Evolutionary conservation across 2,888 invertebrate genomes (phyloP), one percentile per base, ranked within the genome.

Genomic region (Plagiodera versicolora): DNA sequence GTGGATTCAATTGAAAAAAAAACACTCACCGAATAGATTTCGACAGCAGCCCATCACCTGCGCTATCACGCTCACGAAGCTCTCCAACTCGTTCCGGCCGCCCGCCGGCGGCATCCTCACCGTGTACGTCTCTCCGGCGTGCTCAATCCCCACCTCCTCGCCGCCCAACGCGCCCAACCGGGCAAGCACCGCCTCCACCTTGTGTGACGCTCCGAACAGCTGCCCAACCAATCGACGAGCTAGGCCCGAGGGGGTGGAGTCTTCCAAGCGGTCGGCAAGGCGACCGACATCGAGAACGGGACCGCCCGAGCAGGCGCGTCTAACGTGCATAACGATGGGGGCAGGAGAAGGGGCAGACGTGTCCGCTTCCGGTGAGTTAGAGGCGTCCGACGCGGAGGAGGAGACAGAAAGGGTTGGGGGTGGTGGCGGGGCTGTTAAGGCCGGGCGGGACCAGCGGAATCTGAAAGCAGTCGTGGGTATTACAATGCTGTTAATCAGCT

Each of bases 1-100:
- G 17, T 44, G 11, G 44, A 44, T 46, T 10, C 32, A 32, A 32
- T 11, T 9, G 17, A 10, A 35, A 56, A 48, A 47, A 53, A 48
- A 61, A 14, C 19, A 73, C 76, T 75, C 77, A 74, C 85, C 82
- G 65, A 86, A 84, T 77, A 86, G 80, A 20, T 85, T 84, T 20
- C 81, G 77, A 72, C 87, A 87, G 67, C 83, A 84, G 4, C 84
- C 85, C 2, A 86, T 75, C 11, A 83, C 82, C 63, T 79, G 78
- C 63, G 83, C 82, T 0, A 87, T 71, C 39, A 77, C 77, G 66
- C 83, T n/a, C n/a, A n/a, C n/a, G n/a, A n/a, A n/a, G n/a, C n/a
- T n/a, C n/a, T n/a, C 83, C 48, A 86, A 75, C 61, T 81, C 81
- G n/a, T n/a, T n/a, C n/a, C n/a, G n/a, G n/a, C n/a, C n/a, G 5